Conservation (phyloP, 2,797 vertebrate genomes). For the Petrocephalus schoutedeni region DNA sequence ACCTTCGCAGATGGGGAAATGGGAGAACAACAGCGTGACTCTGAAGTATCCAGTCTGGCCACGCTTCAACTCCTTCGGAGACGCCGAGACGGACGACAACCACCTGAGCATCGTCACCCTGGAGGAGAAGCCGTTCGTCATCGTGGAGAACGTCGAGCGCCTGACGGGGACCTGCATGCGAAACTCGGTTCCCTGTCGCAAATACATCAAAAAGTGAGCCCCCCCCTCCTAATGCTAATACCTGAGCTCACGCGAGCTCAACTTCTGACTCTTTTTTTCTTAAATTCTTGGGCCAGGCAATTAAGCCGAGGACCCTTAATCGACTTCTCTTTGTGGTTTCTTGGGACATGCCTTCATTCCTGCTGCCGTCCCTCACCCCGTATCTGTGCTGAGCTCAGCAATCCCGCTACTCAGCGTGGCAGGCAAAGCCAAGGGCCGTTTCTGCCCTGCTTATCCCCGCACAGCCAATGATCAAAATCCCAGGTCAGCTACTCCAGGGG, state of each 20-base stretch:
- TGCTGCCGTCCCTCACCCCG: constrained; percentile 30
- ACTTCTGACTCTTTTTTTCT: neutral
- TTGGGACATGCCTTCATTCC: neutral
- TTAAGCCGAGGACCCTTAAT: neutral
- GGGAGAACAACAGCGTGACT: constrained; percentile 87
- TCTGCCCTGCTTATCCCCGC: neutral
- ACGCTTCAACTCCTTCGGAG: constrained; percentile 84
- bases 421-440: neutral
- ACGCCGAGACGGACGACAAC: constrained; percentile 87
- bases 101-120: constrained; percentile 96
- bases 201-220: constrained; percentile 89
- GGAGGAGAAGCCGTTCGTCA: constrained; percentile 94
- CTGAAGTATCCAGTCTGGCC: constrained; percentile 94
- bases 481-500: constrained; percentile 9
- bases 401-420: constrained; percentile 34
- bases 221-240: neutral
- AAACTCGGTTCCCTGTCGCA: constrained; percentile 92
- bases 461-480: neutral
- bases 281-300: neutral
- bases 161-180: constrained; percentile 92
- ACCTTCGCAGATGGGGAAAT: constrained; percentile 81
- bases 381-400: constrained; percentile 48
- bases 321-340: neutral
- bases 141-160: constrained; percentile 93
- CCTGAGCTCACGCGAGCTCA: neutral